phyloP scores from a whole-genome alignment of 2,888 invertebrate genomes.

The Temnothorax rugatulus region DNA sequence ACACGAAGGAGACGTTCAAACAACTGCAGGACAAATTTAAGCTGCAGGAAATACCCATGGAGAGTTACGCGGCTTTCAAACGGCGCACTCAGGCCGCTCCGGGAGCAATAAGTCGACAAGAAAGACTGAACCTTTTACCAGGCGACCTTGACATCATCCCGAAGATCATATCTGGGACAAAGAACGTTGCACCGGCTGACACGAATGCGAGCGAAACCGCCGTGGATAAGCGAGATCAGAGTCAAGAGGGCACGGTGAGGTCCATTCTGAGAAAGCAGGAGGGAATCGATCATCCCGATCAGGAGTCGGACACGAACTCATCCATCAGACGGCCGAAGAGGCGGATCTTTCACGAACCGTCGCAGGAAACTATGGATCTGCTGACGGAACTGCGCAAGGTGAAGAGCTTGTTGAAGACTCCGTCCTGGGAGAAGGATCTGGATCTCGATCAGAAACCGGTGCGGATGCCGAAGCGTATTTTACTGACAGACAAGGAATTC shows the following conservation, averaged over 20 bases:
- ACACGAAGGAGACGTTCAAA: conserved; percentile 78
- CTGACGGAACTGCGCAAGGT: conserved; percentile 82
- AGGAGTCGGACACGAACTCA: conserved; percentile 75
- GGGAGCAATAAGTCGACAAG: conserved; percentile 59
- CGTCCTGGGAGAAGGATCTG: conserved; percentile 80
- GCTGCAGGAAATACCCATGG: conserved; percentile 79
- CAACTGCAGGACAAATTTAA: conserved; percentile 82
- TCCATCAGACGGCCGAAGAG: conserved; percentile 75
- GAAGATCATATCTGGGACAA: conserved; percentile 1
- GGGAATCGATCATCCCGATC: conserved; percentile 80
- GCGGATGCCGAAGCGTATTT: conserved; percentile 81
- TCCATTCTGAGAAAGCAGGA: conserved; percentile 83
- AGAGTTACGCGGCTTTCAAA: conserved; percentile 83
- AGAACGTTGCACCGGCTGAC: not conserved
- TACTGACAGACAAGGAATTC: conserved; percentile 84
- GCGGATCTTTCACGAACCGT: conserved; percentile 82
- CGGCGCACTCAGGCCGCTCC: conserved; percentile 78
- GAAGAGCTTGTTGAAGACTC: conserved; percentile 82
- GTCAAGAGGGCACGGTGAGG: conserved; percentile 69
- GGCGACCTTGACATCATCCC: conserved; percentile 12
- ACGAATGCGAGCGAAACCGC: conserved; percentile 14
- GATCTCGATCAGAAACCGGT: conserved; percentile 75
- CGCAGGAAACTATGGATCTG: conserved; percentile 84
- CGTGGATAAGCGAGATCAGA: conserved; percentile 38
- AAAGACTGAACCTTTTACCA: conserved; percentile 45